Conservation (phyloP, 2,113 vertebrate genomes). For the Maccullochella peelii region DNA sequence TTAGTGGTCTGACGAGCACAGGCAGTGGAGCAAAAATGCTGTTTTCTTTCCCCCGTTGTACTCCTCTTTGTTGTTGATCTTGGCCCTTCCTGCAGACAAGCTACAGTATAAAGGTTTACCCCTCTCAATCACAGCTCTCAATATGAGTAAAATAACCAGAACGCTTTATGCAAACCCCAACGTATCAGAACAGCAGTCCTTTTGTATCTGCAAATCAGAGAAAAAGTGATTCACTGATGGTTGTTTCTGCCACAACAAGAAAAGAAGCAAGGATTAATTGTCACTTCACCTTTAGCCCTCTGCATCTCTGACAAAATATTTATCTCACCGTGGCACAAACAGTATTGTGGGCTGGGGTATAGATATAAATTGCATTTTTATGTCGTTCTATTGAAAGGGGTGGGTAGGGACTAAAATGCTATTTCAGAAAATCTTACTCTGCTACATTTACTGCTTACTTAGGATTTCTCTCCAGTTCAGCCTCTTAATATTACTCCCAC, state of each 20-base stretch:
- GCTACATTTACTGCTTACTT: conserved; percentile 84
- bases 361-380: conserved; percentile 81
- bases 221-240: conserved; percentile 38
- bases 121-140: conserved; percentile 46
- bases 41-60: conserved; percentile 50
- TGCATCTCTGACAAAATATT: conserved; percentile 77
- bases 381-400: conserved; percentile 79
- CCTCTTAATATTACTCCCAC: conserved; percentile 72
- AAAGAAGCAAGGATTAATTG: conserved; percentile 65
- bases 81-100: conserved; percentile 56
- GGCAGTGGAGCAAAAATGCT: conserved; percentile 35
- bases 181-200: conserved; percentile 2
- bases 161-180: conserved; percentile 38
- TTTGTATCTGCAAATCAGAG: conserved; percentile 56
- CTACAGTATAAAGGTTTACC: conserved; percentile 54
- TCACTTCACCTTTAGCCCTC: conserved; percentile 76
- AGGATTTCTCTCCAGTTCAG: conserved; percentile 76
- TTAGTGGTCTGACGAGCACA: conserved; percentile 36
- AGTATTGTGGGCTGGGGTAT: conserved; percentile 50
- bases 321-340: conserved; percentile 66
- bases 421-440: conserved; percentile 82
- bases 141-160: conserved; percentile 42
- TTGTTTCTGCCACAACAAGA: conserved; percentile 41
- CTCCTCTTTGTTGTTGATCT: conserved; percentile 54
- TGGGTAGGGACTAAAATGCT: conserved; percentile 77